Conservation (phyloP, 2,797 vertebrate genomes). For the Anabacerthia variegaticeps region DNA sequence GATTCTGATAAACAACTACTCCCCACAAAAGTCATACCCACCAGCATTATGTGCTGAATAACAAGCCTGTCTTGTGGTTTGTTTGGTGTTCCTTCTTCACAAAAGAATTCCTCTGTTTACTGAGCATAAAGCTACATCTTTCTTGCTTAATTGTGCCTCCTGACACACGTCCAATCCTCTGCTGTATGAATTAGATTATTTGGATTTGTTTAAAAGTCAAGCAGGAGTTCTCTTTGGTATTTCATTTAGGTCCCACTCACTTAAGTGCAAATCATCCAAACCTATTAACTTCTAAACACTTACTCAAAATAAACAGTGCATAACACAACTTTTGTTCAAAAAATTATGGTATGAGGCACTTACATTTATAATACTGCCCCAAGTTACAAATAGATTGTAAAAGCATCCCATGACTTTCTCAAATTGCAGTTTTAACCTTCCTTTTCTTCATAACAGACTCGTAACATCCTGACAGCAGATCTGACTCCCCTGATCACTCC, state of each 20-base stretch:
- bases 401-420: neutral
- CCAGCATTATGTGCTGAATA: neutral
- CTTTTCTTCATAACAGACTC: neutral
- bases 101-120: neutral
- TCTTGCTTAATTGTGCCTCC: neutral
- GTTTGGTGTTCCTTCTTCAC: neutral
- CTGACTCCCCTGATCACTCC: neutral
- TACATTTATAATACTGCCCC: neutral
- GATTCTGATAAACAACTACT: neutral
- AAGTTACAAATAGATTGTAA: neutral
- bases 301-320: neutral
- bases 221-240: neutral
- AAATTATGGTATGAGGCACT: neutral
- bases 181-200: neutral
- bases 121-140: neutral
- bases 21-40: neutral
- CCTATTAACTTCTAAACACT: neutral
- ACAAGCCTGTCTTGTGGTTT: neutral
- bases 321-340: neutral
- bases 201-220: neutral
- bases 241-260: neutral
- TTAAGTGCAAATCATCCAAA: neutral
- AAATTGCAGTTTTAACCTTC: neutral
- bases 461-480: neutral
- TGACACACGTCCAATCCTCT: neutral